phyloP scores from a whole-genome alignment of 2,888 invertebrate species.

The Liodrosophila aerea region DNA sequence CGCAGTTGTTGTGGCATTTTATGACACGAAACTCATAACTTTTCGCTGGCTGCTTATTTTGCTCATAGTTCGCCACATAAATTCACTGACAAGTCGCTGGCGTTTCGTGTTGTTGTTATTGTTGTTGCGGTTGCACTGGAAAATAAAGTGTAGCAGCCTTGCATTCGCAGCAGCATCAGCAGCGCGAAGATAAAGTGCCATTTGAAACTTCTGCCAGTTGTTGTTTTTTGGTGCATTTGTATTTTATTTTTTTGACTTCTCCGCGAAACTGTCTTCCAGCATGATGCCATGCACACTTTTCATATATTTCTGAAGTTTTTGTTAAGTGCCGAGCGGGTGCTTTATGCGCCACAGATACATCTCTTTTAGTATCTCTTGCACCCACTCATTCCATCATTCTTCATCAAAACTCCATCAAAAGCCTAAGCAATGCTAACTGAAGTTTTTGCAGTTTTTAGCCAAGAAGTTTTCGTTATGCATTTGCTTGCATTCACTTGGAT shows the following conservation, averaged over 20 bases:
- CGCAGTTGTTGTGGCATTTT: constrained; percentile 58
- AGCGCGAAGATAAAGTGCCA: constrained; percentile 73
- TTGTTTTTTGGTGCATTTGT: constrained; percentile 27
- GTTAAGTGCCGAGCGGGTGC: constrained; percentile 1
- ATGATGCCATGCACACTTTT: constrained; percentile 15
- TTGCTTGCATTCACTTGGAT: constrained; percentile 8
- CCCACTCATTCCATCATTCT: too few relatives aligned
- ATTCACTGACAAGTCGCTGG: constrained; percentile 59
- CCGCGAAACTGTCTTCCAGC: constrained; percentile 24
- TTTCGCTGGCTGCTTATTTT: constrained; percentile 72
- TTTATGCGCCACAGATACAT: constrained; percentile 6
- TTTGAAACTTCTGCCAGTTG: constrained; percentile 66
- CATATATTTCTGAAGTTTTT: constrained; percentile 3
- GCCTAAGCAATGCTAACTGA: constrained; percentile 1
- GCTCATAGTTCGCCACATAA: constrained; percentile 73
- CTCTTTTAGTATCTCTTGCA: too few relatives aligned
- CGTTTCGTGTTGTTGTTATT: constrained; percentile 26
- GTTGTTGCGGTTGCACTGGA: constrained; percentile 34
- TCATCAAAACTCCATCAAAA: background rate
- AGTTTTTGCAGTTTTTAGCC: background rate
- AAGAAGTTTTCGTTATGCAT: constrained; percentile 3
- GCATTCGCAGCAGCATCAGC: constrained; percentile 26
- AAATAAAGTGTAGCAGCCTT: constrained; percentile 54
- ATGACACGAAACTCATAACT: constrained; percentile 74
- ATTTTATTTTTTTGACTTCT: constrained; percentile 10